Evolutionary conservation across 1,140 invertebrate species (phyloP), one percentile per base, ranked within the genome.

Genomic region (Saccostrea echinata): DNA sequence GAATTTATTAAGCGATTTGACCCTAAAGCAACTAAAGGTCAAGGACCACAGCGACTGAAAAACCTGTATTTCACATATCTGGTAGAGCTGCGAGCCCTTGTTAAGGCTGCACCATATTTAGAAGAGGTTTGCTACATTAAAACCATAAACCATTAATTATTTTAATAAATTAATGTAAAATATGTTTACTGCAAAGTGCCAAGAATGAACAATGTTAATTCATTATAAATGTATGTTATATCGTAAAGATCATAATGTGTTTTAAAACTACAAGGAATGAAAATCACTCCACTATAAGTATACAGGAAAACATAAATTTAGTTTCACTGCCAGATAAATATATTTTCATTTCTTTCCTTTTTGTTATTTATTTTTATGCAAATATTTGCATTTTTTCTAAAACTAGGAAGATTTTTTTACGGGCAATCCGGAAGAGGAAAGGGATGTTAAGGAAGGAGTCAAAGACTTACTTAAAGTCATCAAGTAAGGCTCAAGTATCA

Each of bases 31-130:
- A 99, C 98, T 6, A 96, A 97, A 88, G 97, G 96, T 3, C 97
- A 99, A 95, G 98, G 98, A 4, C 97, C 98, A 0, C 97, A 97
- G 91, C 97, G 98, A 97, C 94, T 99, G 35, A 98, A 97, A 94
- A 99, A 99, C 95, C 96, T 99, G 3, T 99, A 99, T 94, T 99
- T 99, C 95, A 96, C 98, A 0, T 99, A 99, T 95, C 95, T 99
- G 71, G 95, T 99, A 18, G 98, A 99, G 95, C 90, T 97, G 68
- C 90, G 98, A 91, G 99, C 99, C 21, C 93, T 99, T 52, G 97
- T 97, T 3, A 99, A 99, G 95, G 98, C 98, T 9, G 97, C 98
- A 3, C 97, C 97, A 0, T 99, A 99, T 96, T 96, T 99, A 84
- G 96, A 97, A 30, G 68, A 76, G 68, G 68, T 76, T 30, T 13